Percentiles rank a stretch among this genome's conserved stretches.
These are phyloP conservation scores for Fulica atra DNA, from an alignment of 2,113 vertebrate species.

Conservation along the genomic window DNA sequence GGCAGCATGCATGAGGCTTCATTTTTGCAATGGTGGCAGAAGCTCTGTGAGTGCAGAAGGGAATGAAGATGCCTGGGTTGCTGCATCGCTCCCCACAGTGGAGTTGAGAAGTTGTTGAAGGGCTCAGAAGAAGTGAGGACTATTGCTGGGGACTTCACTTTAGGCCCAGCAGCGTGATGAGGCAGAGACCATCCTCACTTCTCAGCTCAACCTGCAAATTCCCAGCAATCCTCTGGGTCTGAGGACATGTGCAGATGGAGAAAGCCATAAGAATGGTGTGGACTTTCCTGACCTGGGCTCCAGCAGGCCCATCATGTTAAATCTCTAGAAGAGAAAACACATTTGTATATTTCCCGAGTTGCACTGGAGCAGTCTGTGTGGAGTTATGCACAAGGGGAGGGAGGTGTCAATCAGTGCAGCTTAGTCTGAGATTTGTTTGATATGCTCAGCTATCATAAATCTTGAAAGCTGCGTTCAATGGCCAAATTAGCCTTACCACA, in stretches of 20 bases:
- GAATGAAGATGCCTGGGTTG: not conserved
- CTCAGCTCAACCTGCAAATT: not conserved
- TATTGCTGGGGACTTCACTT: not conserved
- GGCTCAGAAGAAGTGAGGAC: not conserved
- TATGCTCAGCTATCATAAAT: not conserved
- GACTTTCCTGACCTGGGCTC: not conserved
- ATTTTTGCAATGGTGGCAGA: not conserved
- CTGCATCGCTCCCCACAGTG: not conserved
- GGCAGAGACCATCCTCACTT: not conserved
- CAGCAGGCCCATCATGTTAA: not conserved
- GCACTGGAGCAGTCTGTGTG: not conserved
- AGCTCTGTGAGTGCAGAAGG: not conserved
- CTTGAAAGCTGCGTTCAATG: not conserved
- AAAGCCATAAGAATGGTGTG: not conserved
- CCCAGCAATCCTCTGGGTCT: not conserved
- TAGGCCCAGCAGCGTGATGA: not conserved
- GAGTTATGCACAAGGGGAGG: not conserved
- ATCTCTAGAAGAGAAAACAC: not conserved
- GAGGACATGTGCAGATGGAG: not conserved
- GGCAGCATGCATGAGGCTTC: rapidly evolving
- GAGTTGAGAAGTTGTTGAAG: not conserved
- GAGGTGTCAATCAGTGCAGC: not conserved
- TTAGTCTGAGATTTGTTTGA: not conserved
- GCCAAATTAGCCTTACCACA: not conserved
- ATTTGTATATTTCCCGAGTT: not conserved